Conservation (phyloP, 2,797 vertebrate genomes). For the Channallabes apus region DNA sequence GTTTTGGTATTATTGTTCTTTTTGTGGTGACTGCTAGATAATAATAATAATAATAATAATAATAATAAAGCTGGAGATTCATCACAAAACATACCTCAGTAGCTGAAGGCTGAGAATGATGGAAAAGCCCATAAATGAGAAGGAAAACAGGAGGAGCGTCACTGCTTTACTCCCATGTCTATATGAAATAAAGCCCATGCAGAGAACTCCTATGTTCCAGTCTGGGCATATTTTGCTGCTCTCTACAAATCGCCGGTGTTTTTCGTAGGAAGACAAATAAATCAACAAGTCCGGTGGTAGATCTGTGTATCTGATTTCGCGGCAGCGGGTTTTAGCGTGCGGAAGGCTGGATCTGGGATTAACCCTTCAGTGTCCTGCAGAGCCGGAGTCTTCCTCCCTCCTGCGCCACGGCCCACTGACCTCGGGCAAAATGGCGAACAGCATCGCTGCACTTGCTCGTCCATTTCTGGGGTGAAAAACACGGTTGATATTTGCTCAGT, state of each 20-base stretch:
- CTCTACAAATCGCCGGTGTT: constrained; percentile 53
- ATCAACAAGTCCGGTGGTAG: constrained; percentile 76
- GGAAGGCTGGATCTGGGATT: constrained; percentile 45
- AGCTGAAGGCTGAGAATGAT: constrained; percentile 53
- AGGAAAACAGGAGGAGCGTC: constrained; percentile 61
- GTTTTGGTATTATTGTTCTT: not conserved
- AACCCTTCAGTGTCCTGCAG: constrained; percentile 52
- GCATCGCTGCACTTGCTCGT: not conserved
- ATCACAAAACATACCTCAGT: constrained; percentile 60
- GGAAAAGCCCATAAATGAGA: constrained; percentile 52
- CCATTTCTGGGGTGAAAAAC: not conserved
- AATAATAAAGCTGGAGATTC: not conserved
- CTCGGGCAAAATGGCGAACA: constrained; percentile 54
- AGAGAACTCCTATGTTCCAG: constrained; percentile 60
- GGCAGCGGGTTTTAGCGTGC: constrained; percentile 18
- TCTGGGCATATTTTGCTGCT: constrained; percentile 66
- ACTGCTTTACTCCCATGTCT: constrained; percentile 64
- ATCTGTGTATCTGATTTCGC: constrained; percentile 56
- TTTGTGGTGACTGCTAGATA: not conserved
- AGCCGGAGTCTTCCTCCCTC: constrained; percentile 27
- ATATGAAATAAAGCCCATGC: constrained; percentile 50
- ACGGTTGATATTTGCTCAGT: not conserved
- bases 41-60: constrained; percentile 11
- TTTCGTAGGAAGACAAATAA: constrained; percentile 41
- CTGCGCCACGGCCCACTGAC: constrained; percentile 46